These are phyloP conservation scores for Nothoprocta pentlandii DNA, from an alignment of 2,113 vertebrate species.

Conservation along the genomic window DNA sequence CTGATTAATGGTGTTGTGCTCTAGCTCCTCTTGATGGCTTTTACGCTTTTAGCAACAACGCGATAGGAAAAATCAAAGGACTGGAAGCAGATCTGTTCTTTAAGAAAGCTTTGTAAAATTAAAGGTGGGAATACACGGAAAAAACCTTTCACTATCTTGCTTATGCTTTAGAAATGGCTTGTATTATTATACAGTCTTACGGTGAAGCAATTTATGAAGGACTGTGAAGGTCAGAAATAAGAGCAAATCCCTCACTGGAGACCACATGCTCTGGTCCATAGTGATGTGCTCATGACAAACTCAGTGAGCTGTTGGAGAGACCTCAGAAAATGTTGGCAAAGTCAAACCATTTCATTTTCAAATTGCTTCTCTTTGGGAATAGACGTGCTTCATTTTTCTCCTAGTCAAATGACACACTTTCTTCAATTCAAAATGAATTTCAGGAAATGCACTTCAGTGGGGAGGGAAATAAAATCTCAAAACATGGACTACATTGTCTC, in stretches of 20 bases:
- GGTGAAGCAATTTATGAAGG: not conserved
- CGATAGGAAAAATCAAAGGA: not conserved
- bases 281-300: not conserved
- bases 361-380: not conserved
- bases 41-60: not conserved
- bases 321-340: slow-evolving; percentile 4
- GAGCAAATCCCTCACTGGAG: not conserved
- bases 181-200: not conserved
- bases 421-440: not conserved
- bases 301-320: not conserved
- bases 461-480: not conserved
- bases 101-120: not conserved
- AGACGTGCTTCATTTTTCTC: not conserved
- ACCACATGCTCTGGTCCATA: not conserved
- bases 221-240: not conserved
- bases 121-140: not conserved
- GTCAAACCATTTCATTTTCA: not conserved
- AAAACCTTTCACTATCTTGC: not conserved
- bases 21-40: not conserved
- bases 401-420: not conserved
- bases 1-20: slow-evolving; percentile 12
- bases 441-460: not conserved
- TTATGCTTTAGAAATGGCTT: not conserved
- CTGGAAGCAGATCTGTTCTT: not conserved
- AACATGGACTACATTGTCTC: not conserved